Conservation (phyloP, 2,113 vertebrate genomes). For the Eonycteris spelaea region DNA sequence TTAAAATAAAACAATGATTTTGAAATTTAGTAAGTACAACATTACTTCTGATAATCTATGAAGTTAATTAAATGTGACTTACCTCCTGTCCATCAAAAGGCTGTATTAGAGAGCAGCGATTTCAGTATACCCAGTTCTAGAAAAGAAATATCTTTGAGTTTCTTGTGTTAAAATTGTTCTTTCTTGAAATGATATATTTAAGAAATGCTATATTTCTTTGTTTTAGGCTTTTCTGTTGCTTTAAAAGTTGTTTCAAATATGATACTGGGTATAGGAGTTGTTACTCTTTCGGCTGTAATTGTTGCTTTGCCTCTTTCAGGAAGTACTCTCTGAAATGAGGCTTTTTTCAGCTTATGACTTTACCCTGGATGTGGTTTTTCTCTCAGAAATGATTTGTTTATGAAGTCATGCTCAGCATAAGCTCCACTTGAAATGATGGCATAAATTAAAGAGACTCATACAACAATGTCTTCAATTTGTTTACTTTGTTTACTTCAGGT, state of each 20-base stretch:
- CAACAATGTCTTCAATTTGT: not conserved
- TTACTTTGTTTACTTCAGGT: constrained; percentile 20
- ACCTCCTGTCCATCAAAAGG: constrained; percentile 63
- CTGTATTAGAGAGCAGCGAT: constrained; percentile 56
- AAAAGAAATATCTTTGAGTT: constrained; percentile 65
- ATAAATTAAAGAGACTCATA: constrained; percentile 12
- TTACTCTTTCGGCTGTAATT: not conserved
- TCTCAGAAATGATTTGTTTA: constrained; percentile 59
- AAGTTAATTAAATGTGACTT: constrained; percentile 63
- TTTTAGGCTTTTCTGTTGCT: constrained; percentile 52
- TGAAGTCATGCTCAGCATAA: constrained; percentile 4
- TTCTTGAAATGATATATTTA: constrained; percentile 49
- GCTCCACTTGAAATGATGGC: not conserved
- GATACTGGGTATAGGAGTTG: not conserved
- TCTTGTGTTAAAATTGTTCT: constrained; percentile 65
- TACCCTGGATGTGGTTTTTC: constrained; percentile 72
- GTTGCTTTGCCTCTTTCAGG: constrained; percentile 62
- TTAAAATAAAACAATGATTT: constrained; percentile 1
- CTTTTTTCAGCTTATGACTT: constrained; percentile 49
- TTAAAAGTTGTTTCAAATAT: constrained; percentile 2
- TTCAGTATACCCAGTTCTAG: constrained; percentile 36
- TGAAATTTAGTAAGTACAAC: not conserved
- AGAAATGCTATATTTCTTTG: constrained; percentile 63
- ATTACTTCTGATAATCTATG: not conserved
- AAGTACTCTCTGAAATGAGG: constrained; percentile 42